Conservation (phyloP, 2,113 vertebrate genomes). For the Craseonycteris thonglongyai region DNA sequence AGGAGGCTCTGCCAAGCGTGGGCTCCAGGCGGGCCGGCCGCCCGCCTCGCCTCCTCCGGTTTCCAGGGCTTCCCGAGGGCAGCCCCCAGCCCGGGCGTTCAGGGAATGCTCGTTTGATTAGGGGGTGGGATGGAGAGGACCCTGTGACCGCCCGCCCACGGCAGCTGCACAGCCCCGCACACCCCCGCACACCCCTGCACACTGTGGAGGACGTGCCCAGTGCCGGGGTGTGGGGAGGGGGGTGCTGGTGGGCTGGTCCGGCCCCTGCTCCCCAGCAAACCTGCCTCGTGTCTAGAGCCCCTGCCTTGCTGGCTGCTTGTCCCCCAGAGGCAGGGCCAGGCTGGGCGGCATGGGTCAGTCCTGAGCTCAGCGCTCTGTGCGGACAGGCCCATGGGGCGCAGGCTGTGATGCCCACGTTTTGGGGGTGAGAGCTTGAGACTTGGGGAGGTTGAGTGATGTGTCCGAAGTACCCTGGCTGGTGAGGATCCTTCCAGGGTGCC, state of each 20-base stretch:
- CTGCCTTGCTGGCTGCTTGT: accelerated
- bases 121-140: neutral
- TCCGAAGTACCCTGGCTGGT: no score
- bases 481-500: neutral
- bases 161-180: neutral
- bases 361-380: accelerated
- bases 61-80: neutral
- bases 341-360: neutral
- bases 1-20: neutral
- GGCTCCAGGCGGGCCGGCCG: accelerated
- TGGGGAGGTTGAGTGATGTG: neutral
- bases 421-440: neutral
- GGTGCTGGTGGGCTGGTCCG: neutral
- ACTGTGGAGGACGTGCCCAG: accelerated
- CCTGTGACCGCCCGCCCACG: accelerated
- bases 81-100: accelerated
- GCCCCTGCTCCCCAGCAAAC: neutral
- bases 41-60: neutral
- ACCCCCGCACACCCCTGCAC: no score
- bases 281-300: neutral
- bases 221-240: no score
- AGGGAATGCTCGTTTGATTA: accelerated
- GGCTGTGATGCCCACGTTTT: accelerated
- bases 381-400: neutral
- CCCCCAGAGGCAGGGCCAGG: neutral